Evolutionary conservation across 2,113 vertebrate species (phyloP).

Genomic region (Aspidoscelis tigris): DNA sequence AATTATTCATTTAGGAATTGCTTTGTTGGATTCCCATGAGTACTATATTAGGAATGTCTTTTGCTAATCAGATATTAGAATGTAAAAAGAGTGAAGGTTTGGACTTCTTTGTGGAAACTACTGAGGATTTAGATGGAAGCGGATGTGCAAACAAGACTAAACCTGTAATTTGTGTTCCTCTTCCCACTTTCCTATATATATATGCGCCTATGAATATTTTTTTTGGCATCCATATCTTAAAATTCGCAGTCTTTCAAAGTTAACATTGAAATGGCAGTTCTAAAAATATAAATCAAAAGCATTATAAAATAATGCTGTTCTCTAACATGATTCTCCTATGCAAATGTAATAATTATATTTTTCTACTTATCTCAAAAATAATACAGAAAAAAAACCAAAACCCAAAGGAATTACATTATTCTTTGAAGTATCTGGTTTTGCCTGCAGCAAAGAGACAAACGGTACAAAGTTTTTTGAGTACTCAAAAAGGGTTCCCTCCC

Average conservation of each 20-base stretch:
- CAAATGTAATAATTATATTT: conserved; percentile 49
- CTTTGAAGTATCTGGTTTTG: conserved; percentile 43
- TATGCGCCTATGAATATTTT: conserved; percentile 58
- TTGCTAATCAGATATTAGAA: conserved; percentile 67
- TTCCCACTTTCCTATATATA: conserved; percentile 48
- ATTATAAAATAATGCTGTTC: conserved; percentile 38
- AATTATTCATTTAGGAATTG: conserved; percentile 71
- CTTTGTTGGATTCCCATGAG: conserved; percentile 68
- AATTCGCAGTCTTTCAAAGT: conserved; percentile 57
- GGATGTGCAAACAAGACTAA: conserved; percentile 65
- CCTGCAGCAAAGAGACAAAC: conserved; percentile 48
- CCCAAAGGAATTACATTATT: conserved; percentile 36
- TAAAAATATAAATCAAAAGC: conserved; percentile 52
- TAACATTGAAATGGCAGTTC: conserved; percentile 62
- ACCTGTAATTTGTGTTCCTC: conserved; percentile 57
- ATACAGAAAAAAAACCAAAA: conserved; percentile 30
- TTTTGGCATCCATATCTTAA: conserved; percentile 58
- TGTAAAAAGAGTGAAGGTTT: conserved; percentile 62
- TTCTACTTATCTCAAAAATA: conserved; percentile 50
- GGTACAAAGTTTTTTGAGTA: conserved; percentile 21
- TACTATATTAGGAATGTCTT: conserved; percentile 67
- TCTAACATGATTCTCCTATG: conserved; percentile 53
- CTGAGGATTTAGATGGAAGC: conserved; percentile 69
- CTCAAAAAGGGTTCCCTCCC: conserved; percentile 29
- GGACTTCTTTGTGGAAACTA: conserved; percentile 60